phyloP scores from a whole-genome alignment of 1,140 invertebrate genomes.

The Coptotermes formosanus region DNA sequence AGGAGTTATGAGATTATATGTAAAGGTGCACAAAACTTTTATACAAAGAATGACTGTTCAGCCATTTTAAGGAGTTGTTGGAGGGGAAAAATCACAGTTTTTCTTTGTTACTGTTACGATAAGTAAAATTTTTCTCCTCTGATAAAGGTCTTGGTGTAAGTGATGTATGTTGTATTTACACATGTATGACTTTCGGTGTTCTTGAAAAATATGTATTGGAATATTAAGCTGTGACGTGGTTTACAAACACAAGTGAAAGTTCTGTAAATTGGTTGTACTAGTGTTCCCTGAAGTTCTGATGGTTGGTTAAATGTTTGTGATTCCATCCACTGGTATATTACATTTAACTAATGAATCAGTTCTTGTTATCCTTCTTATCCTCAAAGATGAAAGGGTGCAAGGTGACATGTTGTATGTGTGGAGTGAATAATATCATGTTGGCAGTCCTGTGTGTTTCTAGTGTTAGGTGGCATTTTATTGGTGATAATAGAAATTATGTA shows the following conservation, averaged over 20 bases:
- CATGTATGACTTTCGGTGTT: neutral
- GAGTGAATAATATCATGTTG: neutral
- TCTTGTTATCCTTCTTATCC: neutral
- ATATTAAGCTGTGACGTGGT: neutral
- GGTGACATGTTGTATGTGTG: neutral
- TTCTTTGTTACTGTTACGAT: neutral
- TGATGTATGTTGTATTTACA: neutral
- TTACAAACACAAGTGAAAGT: neutral
- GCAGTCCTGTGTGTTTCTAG: neutral
- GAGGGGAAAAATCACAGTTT: neutral
- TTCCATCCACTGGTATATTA: neutral
- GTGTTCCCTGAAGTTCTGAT: neutral
- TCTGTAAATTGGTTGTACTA: neutral
- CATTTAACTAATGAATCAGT: neutral
- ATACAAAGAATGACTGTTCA: neutral
- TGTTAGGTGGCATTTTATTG: slow-evolving; percentile 9
- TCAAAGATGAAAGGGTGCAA: slow-evolving; percentile 6
- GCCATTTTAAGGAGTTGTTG: neutral
- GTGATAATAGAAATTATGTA: neutral
- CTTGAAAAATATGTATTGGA: neutral
- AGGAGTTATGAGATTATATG: neutral
- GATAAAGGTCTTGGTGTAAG: neutral
- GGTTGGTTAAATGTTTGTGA: slow-evolving; percentile 1
- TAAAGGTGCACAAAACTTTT: slow-evolving; percentile 2
- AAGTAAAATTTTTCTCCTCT: slow-evolving; percentile 2